Evolutionary conservation across 1,140 invertebrate genomes (phyloP), one percentile per base, ranked within the genome.

Genomic region (Whitmania pigra): DNA sequence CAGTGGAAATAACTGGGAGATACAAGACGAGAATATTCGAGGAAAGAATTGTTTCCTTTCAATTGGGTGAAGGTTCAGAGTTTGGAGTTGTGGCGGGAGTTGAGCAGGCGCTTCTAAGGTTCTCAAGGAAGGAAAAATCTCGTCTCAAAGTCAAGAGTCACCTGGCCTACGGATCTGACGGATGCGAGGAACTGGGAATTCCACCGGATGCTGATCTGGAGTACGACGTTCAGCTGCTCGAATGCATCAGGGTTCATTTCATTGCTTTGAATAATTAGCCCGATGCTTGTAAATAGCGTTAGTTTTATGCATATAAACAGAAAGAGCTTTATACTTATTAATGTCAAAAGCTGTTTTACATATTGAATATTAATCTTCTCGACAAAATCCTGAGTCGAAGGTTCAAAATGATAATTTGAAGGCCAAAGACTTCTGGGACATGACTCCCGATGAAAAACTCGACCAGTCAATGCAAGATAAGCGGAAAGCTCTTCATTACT

Each of bases 401-500:
- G 57, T 13, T 5, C 29, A n/a, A 63, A 63, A 27, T 31, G 2
- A 25, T 31, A 31, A 25, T 70, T 76, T 78, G 71, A 73, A 89
- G 87, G 82, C 83, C 0, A 87, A 88, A 77, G 89, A 91, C 75
- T 80, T 82, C n/a, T 96, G 91, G 91, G 86, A 88, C 40, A 85
- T 97, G 83, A 88, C 90, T 73, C 67, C 73, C 25, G 66, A 85
- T 11, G 89, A 95, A 78, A 91, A 90, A 78, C 76, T 97, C 20
- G 88, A 90, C 69, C 88, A 91, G 77, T 88, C 90, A 0, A 88
- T 89, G 79, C 82, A 89, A 6, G 88, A 87, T 55, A 97, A 97
- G 83, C 89, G 90, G 67, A 94, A 92, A 81, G 94, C 93, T 67
- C 95, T 91, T 0, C 86, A 87, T 60, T 96, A 91, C 80, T 95